A percentile compares a stretch with the other conserved stretches of the same genome.
phyloP scores from a whole-genome alignment of 2,888 invertebrate genomes.

The Athalia rosae region DNA sequence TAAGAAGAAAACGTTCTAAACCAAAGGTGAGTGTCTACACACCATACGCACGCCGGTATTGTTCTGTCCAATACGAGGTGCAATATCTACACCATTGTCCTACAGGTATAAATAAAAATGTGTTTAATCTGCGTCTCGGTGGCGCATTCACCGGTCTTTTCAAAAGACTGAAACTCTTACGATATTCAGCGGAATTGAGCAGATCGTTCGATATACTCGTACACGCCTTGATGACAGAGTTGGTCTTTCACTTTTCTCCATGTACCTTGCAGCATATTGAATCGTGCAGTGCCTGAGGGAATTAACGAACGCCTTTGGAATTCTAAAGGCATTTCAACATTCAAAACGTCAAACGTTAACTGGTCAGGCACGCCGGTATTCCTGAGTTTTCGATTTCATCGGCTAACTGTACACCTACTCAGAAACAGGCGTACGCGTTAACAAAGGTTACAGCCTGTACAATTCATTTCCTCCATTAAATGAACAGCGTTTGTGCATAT shows the following conservation, averaged over 20 bases:
- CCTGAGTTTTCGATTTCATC: constrained; percentile 44
- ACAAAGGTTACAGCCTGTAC: too few relatives aligned
- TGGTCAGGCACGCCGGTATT: background rate
- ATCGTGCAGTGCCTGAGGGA: constrained; percentile 43
- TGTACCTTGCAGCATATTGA: constrained; percentile 42
- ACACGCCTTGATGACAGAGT: background rate
- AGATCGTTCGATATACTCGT: background rate
- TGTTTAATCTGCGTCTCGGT: background rate
- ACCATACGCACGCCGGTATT: too few relatives aligned
- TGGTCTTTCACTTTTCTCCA: constrained; percentile 51
- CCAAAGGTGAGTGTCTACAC: constrained; percentile 81
- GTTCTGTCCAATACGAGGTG: too few relatives aligned
- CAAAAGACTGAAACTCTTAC: background rate
- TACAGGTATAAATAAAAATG: background rate
- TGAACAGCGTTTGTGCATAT: too few relatives aligned
- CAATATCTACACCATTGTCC: background rate
- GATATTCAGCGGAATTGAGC: background rate
- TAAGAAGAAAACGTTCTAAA: constrained; percentile 80
- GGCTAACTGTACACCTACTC: constrained; percentile 19
- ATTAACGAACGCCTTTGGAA: constrained; percentile 43
- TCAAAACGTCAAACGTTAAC: constrained; percentile 49
- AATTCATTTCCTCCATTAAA: too few relatives aligned
- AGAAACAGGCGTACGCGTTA: too few relatives aligned
- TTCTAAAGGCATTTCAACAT: constrained; percentile 48
- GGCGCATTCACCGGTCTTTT: background rate